Percentiles rank a stretch among this genome's conserved stretches.
Conservation (phyloP, 2,888 invertebrate species). For the Macrosiphum euphorbiae region DNA sequence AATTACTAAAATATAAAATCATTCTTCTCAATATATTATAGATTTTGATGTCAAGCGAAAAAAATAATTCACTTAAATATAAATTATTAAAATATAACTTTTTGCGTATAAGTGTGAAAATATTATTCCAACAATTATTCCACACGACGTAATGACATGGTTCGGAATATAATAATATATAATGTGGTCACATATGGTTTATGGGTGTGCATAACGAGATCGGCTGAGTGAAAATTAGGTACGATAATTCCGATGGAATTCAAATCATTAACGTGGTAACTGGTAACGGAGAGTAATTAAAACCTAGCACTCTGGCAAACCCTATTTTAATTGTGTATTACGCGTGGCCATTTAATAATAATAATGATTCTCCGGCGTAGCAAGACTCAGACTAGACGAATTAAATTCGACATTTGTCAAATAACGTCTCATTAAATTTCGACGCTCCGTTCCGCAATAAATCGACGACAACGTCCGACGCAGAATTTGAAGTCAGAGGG, state of each 20-base stretch:
- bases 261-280: neutral
- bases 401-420: slow-evolving; percentile 10
- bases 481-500: neutral
- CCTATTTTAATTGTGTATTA: neutral
- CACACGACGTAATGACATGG: neutral
- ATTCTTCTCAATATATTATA: neutral
- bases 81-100: neutral
- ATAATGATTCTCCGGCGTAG: neutral
- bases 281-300: neutral
- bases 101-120: neutral
- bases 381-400: neutral
- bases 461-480: neutral
- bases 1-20: neutral
- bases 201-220: neutral
- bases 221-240: neutral
- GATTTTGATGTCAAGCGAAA: neutral
- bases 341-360: neutral
- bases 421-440: neutral
- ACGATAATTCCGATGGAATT: neutral
- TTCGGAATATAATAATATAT: neutral
- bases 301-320: neutral
- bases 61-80: neutral
- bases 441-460: neutral
- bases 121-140: neutral
- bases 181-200: neutral